Base-by-base conservation (phyloP, 2,797 vertebrate genomes). In the Rhinichthys osculus region DNA sequence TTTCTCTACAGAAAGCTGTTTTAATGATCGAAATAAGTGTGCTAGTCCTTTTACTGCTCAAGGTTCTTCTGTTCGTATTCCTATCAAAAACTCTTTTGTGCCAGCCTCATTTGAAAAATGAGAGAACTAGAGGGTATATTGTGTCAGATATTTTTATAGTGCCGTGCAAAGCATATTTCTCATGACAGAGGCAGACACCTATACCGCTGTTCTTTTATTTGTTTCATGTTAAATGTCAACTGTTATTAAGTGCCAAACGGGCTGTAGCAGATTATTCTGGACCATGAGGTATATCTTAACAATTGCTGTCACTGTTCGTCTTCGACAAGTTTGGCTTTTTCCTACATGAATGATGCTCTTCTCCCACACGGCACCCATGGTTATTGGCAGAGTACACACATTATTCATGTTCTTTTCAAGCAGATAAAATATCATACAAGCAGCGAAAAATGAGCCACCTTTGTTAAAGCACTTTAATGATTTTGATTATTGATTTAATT, bases 401-500 rank as follows among this genome's bases (percentile, higher is more conserved):
- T 73, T 74, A 73, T 54, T 72, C n/a, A 16, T 78, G 88, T 69
- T 83, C 70, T 85, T 83, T 87, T 70, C 35, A 11, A 77, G 47
- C 42, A 57, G 72, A 72, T 82, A 62, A 82, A 71, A 59, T 72
- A 72, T 50, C 88, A 89, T 87, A 89, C 86, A 85, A 89, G 87
- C 83, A 74, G 88, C 87, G 86, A 85, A 84, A 85, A 90, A 92
- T 88, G 66, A 87, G 83, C 82, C 89, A 89, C 92, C 90, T 94
- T 93, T 93, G 88, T 90, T 87, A 85, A 62, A 92, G 92, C 87
- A 92, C 92, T 89, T 85, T 87, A 93, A 92, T 91, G 88, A 92
- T 90, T 93, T 85, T 30, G 91, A 91, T 93, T 93, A 93, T 94
- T 92, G 91, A 93, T 89, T 91, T 92, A 90, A 93, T 92, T 92